Evolutionary conservation across 1,140 invertebrate genomes (phyloP), one percentile per base, ranked within the genome.

Genomic region (Papilio helenus): DNA sequence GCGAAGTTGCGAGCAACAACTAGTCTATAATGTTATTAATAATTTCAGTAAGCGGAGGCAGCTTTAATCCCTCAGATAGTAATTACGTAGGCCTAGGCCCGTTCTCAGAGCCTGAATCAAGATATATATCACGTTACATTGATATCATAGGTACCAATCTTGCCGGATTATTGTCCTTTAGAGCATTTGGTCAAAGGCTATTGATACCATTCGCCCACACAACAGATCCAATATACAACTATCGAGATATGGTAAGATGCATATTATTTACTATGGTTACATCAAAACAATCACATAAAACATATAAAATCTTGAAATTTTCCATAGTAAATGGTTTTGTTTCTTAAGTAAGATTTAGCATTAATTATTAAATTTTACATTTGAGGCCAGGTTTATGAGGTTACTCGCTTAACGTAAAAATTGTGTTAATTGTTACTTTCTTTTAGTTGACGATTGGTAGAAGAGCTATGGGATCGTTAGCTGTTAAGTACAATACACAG

Each of bases 71-170:
- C 34, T 39, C 68, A n/a, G 82, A 82, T 4, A 79, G 76, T 26
- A 92, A 90, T 78, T 94, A 85, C 68, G 74, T 95, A 61, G 97
- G 97, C 9, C 83, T 94, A 0, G 87, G 90, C 5, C 94, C 96
- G 0, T 97, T 97, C 85, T 96, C 96, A 3, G 97, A 97, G 86
- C 88, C 91, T 2, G 97, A 97, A 85, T 95, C 96, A 20, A 90
- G 89, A 81, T 85, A 90, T 3, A 84, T 96, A 4, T 88, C 95
- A 0, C 80, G 92, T 5, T 95, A 93, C 71, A 86, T 96, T 5
- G 85, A 87, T 29, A 81, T 80, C 4, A 86, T 95, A 34, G 85
- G 80, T 16, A 46, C 85, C 12, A 88, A 87, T 14, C 78, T 95
- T 0, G 85, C 89, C 12, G 92, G 90, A 0, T 94, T 94, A 71